phyloP scores from a whole-genome alignment of 2,797 vertebrate genomes.

The Thaleichthys pacificus region DNA sequence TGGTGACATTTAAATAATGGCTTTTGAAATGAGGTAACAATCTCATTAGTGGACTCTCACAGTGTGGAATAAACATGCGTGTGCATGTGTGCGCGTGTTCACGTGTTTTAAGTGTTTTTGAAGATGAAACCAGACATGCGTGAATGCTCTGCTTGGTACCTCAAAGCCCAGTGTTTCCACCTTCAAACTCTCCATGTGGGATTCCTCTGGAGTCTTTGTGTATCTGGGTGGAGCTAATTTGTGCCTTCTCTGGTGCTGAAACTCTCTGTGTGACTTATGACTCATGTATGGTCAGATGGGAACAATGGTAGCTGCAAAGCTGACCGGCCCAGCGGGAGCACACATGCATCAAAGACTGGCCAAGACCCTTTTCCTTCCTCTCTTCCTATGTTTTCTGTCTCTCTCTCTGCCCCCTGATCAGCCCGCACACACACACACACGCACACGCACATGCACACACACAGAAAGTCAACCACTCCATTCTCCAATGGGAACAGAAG shows the following conservation, averaged over 20 bases:
- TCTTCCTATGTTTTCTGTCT: background rate
- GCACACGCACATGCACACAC: conserved; percentile 5
- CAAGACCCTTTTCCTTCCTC: background rate
- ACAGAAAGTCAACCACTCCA: conserved; percentile 8
- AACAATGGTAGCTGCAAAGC: conserved; percentile 3
- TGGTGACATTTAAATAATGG: conserved; percentile 25
- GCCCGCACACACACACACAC: background rate
- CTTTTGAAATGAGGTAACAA: conserved; percentile 29
- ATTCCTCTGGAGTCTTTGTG: background rate
- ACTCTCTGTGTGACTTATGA: background rate
- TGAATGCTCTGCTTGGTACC: background rate
- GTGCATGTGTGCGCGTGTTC: background rate
- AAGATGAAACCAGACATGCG: background rate
- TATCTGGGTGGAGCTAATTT: background rate
- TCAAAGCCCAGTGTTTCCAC: background rate
- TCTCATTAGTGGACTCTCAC: conserved; percentile 6
- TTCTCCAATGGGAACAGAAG: conserved; percentile 22
- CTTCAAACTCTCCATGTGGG: background rate
- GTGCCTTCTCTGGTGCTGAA: background rate
- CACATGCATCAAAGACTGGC: conserved; percentile 7
- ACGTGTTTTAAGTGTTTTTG: background rate
- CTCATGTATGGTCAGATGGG: conserved; percentile 14
- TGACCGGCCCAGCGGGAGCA: background rate
- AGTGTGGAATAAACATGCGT: background rate
- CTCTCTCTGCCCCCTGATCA: background rate